phyloP scores from a whole-genome alignment of 2,888 invertebrate genomes.

The Sinhomidia bicolor region DNA sequence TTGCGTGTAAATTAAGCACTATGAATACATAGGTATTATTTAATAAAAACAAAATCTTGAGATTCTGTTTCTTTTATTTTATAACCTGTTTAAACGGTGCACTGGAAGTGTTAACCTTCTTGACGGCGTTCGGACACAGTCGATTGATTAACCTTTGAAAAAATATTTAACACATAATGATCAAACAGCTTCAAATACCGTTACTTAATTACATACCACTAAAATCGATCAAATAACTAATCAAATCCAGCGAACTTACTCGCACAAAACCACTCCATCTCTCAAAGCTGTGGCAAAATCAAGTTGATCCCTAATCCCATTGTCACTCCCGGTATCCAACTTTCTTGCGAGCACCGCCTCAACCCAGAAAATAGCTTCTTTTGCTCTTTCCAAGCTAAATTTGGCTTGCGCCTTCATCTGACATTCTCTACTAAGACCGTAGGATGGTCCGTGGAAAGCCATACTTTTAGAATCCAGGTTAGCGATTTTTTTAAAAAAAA shows the following conservation, averaged over 20 bases:
- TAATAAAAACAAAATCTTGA: constrained; percentile 39
- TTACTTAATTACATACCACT: background rate
- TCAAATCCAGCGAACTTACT: constrained; percentile 81
- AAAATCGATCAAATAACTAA: background rate
- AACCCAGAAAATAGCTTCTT: constrained; percentile 83
- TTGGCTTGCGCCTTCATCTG: constrained; percentile 83
- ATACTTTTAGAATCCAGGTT: constrained; percentile 58
- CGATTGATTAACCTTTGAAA: constrained; percentile 81
- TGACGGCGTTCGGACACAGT: constrained; percentile 81
- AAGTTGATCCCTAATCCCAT: constrained; percentile 81
- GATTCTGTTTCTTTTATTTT: background rate
- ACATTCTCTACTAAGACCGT: constrained; percentile 82
- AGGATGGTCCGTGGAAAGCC: constrained; percentile 81
- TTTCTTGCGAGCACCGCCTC: constrained; percentile 81
- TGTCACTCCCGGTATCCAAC: constrained; percentile 80
- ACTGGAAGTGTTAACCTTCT: constrained; percentile 81
- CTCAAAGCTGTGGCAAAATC: constrained; percentile 83
- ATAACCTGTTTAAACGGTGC: constrained; percentile 82
- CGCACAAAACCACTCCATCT: constrained; percentile 83
- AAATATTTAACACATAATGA: background rate
- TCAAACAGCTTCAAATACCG: background rate
- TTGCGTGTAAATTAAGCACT: background rate
- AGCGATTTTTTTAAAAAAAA: background rate
- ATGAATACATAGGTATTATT: constrained; percentile 3
- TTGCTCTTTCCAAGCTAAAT: constrained; percentile 82